Evolutionary conservation across 2,888 invertebrate species (phyloP).

Genomic region (Noctua pronuba): DNA sequence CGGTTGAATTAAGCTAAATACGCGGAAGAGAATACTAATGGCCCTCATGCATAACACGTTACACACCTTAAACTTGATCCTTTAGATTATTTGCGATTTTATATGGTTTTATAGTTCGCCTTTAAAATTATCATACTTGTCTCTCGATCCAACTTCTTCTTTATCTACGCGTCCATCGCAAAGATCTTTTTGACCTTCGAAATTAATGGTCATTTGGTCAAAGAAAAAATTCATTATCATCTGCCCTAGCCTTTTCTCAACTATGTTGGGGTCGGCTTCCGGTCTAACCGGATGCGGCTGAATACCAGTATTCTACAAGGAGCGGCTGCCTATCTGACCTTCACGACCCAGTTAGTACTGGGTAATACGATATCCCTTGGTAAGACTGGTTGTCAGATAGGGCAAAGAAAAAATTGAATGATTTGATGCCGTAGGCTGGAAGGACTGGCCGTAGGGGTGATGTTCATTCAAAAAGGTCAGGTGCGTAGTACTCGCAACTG

Average conservation of each 20-base stretch:
- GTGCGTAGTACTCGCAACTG: neutral
- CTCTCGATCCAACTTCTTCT: neutral
- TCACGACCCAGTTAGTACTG: no score
- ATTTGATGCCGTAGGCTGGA: neutral
- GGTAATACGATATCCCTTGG: no score
- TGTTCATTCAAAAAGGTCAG: neutral
- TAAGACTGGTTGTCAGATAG: no score
- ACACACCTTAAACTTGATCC: constrained; percentile 19
- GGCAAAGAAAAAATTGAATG: no score
- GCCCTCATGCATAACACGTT: constrained; percentile 11
- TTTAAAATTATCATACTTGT: constrained; percentile 10
- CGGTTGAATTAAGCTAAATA: neutral
- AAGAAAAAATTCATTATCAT: no score
- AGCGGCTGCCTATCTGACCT: no score
- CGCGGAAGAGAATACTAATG: constrained; percentile 18
- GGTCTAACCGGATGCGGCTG: no score
- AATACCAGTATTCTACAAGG: no score
- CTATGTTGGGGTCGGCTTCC: no score
- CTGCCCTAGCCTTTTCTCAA: no score
- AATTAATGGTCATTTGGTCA: neutral
- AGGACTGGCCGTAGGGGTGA: neutral
- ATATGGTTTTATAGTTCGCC: constrained; percentile 12
- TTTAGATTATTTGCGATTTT: neutral
- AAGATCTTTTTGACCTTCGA: neutral
- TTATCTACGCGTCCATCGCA: neutral